Evolutionary conservation across 1,140 invertebrate genomes (phyloP).

Genomic region (Dysdera silvatica): DNA sequence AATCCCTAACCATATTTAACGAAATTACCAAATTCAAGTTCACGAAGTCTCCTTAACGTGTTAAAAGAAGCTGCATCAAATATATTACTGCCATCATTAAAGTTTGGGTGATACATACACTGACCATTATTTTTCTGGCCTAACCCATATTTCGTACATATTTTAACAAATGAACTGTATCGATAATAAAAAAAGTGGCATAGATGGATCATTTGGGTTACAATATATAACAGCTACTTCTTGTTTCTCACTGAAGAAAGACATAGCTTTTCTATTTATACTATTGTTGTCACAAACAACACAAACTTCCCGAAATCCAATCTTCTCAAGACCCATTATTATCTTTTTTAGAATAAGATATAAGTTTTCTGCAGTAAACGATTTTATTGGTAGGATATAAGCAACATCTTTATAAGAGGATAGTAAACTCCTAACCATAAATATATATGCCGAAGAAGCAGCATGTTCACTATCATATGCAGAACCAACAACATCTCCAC

Average conservation of each 20-base stretch:
- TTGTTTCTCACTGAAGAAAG: constrained; percentile 14
- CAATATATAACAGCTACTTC: not conserved
- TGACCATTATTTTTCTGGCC: not conserved
- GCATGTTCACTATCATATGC: constrained; percentile 18
- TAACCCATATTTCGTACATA: constrained; percentile 1
- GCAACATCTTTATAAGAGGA: constrained; percentile 23
- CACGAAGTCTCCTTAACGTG: not conserved
- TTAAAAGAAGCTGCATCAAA: not conserved
- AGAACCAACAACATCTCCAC: constrained; percentile 29
- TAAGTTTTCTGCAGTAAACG: constrained; percentile 15
- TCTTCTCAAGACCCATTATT: constrained; percentile 23
- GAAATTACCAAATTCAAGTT: not conserved
- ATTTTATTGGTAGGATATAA: constrained; percentile 22
- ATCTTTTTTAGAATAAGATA: constrained; percentile 14
- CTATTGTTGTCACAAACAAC: constrained; percentile 30
- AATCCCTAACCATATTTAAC: not conserved
- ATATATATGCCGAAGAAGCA: constrained; percentile 28
- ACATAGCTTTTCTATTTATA: constrained; percentile 31
- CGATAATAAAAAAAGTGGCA: constrained; percentile 7
- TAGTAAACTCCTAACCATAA: constrained; percentile 27
- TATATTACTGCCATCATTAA: not conserved
- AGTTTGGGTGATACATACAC: constrained; percentile 6
- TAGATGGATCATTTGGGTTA: not conserved
- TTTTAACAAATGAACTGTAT: constrained; percentile 11
- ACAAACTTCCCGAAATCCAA: not conserved